phyloP scores from a whole-genome alignment of 1,140 invertebrate genomes.

The Lasioglossum albipes region DNA sequence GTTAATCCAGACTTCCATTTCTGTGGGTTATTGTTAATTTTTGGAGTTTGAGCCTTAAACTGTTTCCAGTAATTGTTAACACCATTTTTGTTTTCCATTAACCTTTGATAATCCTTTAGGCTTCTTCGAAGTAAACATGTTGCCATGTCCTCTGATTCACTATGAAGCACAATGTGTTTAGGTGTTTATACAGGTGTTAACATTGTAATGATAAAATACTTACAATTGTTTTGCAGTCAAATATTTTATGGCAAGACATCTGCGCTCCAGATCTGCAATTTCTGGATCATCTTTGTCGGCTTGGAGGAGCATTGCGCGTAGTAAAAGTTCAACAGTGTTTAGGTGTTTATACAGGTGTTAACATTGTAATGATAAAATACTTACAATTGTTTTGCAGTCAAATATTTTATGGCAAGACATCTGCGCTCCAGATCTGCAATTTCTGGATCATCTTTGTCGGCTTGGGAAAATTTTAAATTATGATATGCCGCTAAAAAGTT shows the following conservation, averaged over 20 bases:
- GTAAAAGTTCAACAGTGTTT: too few species aligned
- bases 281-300: constrained; percentile 51
- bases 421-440: constrained; percentile 64
- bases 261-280: constrained; percentile 63
- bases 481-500: constrained; percentile 65
- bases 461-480: constrained; percentile 68
- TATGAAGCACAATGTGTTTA: constrained; percentile 45
- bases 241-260: constrained; percentile 68
- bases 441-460: constrained; percentile 51
- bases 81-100: constrained; percentile 56
- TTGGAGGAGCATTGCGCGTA: too few species aligned
- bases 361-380: constrained; percentile 18
- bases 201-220: constrained; percentile 28
- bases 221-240: constrained; percentile 64
- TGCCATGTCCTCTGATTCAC: constrained; percentile 64
- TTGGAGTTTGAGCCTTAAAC: constrained; percentile 60
- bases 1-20: constrained; percentile 67
- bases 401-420: constrained; percentile 68
- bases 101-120: constrained; percentile 60
- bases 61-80: constrained; percentile 72
- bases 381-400: constrained; percentile 65
- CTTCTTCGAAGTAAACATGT: constrained; percentile 55
- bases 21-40: constrained; percentile 58
- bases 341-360: constrained; percentile 16
- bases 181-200: constrained; percentile 13